These are phyloP conservation scores for Albula goreensis DNA, from an alignment of 2,113 vertebrate genomes.

Conservation along the genomic window DNA sequence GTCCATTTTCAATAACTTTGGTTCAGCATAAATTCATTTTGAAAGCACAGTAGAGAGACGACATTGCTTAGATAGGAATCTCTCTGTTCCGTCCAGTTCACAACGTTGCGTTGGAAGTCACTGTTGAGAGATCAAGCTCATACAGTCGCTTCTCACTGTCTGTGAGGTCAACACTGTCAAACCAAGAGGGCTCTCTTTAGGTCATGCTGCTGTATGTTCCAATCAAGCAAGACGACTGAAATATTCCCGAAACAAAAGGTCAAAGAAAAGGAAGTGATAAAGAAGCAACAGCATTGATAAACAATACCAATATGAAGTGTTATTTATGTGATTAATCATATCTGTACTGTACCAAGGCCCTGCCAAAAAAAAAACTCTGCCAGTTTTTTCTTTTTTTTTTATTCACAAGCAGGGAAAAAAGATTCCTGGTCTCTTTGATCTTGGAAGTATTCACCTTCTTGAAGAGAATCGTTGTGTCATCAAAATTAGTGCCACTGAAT, in stretches of 20 bases:
- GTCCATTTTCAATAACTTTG: slow-evolving; percentile 11
- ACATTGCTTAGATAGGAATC: neutral
- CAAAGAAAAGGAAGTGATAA: neutral
- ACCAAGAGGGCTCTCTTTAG: neutral
- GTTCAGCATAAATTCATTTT: neutral
- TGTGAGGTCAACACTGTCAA: neutral
- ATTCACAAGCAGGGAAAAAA: neutral
- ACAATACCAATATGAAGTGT: neutral
- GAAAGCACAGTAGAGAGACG: neutral
- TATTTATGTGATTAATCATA: neutral
- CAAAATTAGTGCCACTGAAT: slow-evolving; percentile 41
- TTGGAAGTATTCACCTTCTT: neutral
- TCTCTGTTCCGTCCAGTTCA: neutral
- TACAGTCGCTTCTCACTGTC: neutral
- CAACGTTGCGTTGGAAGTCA: neutral
- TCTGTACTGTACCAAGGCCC: neutral
- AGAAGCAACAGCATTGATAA: neutral
- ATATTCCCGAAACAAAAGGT: neutral
- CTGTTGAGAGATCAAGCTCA: neutral
- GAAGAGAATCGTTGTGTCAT: slow-evolving; percentile 17
- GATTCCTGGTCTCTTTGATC: slow-evolving; percentile 1
- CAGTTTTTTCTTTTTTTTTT: neutral
- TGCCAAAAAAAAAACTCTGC: neutral
- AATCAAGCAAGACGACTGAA: neutral
- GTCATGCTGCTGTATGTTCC: neutral